Conservation (phyloP, 2,113 vertebrate species). For the Pelvicachromis taeniatus region DNA sequence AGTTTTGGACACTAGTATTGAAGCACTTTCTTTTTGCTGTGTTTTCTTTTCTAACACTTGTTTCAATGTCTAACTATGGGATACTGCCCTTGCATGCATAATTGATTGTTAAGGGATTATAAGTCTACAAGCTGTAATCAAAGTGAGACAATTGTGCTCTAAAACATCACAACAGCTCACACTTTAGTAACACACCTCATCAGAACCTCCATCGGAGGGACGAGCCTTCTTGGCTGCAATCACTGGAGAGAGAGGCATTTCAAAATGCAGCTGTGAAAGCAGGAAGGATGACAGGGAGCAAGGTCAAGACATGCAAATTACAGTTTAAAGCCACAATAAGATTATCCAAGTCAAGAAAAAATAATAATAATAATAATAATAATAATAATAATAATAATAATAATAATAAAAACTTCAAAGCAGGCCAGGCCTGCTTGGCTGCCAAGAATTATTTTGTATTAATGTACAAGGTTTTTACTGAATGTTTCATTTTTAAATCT, state of each 20-base stretch:
- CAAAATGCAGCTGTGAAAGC: constrained; percentile 86
- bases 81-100: not conserved
- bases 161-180: not conserved
- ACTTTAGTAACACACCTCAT: constrained; percentile 79
- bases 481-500: not conserved
- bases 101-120: not conserved
- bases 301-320: not conserved
- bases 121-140: not conserved
- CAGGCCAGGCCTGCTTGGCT: not conserved
- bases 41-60: not conserved
- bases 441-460: not conserved
- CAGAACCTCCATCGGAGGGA: constrained; percentile 91
- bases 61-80: not conserved
- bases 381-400: too few species aligned
- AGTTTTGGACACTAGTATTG: not conserved
- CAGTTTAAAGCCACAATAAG: not conserved
- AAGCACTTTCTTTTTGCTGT: not conserved
- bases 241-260: constrained; percentile 95
- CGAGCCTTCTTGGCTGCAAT: constrained; percentile 97
- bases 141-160: not conserved
- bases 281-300: not conserved
- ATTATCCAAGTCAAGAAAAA: not conserved
- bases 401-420: not conserved
- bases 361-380: too few species aligned
- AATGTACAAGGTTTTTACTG: not conserved